Conservation (phyloP, 2,797 vertebrate genomes). For the Choloepus didactylus region DNA sequence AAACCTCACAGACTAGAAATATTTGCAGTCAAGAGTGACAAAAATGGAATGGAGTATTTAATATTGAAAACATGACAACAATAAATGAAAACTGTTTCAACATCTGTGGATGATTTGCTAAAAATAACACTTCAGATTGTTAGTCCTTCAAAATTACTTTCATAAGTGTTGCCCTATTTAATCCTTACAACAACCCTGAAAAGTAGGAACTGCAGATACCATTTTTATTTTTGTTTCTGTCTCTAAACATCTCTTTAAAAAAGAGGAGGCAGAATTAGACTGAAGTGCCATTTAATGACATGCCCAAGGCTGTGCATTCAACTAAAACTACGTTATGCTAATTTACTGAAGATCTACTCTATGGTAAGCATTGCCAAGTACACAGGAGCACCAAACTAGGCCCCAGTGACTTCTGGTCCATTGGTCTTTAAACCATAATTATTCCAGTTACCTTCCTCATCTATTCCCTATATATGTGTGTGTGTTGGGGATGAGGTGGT, state of each 20-base stretch:
- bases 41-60: slow-evolving; percentile 55
- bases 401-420: neutral
- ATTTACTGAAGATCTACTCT: slow-evolving; percentile 23
- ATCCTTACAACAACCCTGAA: neutral
- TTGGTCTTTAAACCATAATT: slow-evolving; percentile 41
- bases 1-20: slow-evolving; percentile 35
- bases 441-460: neutral
- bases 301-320: slow-evolving; percentile 45
- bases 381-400: neutral
- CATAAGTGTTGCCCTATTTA: slow-evolving; percentile 29
- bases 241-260: slow-evolving; percentile 46
- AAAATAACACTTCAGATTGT: slow-evolving; percentile 51
- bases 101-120: slow-evolving; percentile 52
- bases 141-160: slow-evolving; percentile 54
- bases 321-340: slow-evolving; percentile 35
- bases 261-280: neutral
- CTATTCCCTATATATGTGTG: neutral
- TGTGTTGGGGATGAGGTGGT: neutral
- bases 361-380: neutral
- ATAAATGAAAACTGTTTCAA: slow-evolving; percentile 52
- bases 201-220: slow-evolving; percentile 46
- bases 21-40: neutral
- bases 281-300: slow-evolving; percentile 35
- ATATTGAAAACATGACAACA: slow-evolving; percentile 36
- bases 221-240: slow-evolving; percentile 42